These are phyloP conservation scores for Nannospalax galili DNA, from an alignment of 2,113 vertebrate species.

Conservation along the genomic window DNA sequence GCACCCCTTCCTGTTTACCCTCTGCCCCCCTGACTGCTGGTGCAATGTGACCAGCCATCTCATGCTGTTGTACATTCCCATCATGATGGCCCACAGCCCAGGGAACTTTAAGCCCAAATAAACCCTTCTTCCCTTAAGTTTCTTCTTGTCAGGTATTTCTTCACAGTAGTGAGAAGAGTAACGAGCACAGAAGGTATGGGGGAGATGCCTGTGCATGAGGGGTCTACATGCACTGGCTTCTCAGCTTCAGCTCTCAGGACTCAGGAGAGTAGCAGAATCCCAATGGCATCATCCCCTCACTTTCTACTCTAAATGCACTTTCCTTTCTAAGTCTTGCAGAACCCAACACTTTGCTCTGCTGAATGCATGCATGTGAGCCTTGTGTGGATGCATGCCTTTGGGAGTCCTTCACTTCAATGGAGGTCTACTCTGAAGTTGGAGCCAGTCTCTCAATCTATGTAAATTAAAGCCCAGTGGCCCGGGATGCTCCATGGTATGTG, in stretches of 20 bases:
- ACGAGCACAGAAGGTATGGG: not conserved
- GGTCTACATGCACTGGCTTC: no score
- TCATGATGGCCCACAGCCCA: no score
- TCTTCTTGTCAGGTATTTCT: not conserved
- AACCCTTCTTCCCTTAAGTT: not conserved
- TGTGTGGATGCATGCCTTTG: not conserved
- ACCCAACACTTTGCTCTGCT: not conserved
- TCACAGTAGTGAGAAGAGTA: not conserved
- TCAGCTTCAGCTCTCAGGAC: not conserved
- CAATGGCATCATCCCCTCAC: not conserved
- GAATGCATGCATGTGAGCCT: rapidly evolving
- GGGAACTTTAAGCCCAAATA: not conserved
- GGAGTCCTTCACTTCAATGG: not conserved
- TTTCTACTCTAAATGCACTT: not conserved
- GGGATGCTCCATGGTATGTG: not conserved
- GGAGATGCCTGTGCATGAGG: no score
- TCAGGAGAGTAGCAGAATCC: not conserved
- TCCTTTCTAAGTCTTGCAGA: not conserved
- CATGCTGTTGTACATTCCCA: not conserved
- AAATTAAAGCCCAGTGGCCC: not conserved
- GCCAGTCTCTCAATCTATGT: not conserved
- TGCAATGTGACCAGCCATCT: not conserved
- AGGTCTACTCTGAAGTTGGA: not conserved
- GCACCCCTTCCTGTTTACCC: not conserved
- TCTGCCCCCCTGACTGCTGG: not conserved